Evolutionary conservation across 2,888 invertebrate species (phyloP).

Genomic region (Blera fallax): DNA sequence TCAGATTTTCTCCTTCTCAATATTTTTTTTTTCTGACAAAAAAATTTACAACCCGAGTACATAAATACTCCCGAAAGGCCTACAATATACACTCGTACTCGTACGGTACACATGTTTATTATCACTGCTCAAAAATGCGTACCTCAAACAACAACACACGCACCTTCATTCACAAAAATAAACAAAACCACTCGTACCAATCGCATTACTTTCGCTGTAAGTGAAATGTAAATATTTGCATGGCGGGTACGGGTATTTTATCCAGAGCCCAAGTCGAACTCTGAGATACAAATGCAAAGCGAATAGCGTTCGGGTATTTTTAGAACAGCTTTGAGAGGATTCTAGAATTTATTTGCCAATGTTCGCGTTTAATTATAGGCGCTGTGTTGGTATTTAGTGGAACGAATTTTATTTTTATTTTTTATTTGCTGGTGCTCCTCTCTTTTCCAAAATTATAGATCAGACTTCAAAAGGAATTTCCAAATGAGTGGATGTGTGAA

Average conservation of each 20-base stretch:
- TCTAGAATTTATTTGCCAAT: slow-evolving; percentile 62
- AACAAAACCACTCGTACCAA: slow-evolving; percentile 47
- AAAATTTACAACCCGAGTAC: slow-evolving; percentile 3
- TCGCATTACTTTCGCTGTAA: slow-evolving; percentile 63
- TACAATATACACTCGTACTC: slow-evolving; percentile 9
- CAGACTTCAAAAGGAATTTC: slow-evolving; percentile 61
- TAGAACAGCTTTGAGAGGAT: slow-evolving; percentile 42
- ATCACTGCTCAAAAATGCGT: slow-evolving; percentile 21
- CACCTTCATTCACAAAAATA: slow-evolving; percentile 52
- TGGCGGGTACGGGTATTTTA: slow-evolving; percentile 61
- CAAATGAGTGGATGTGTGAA: slow-evolving; percentile 29
- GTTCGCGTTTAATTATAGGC: slow-evolving; percentile 64
- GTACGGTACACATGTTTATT: slow-evolving; percentile 42
- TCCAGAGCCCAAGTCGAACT: slow-evolving; percentile 54
- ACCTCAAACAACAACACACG: slow-evolving; percentile 41
- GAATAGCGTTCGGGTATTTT: slow-evolving; percentile 25
- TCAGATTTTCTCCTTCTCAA: neutral
- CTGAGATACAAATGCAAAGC: neutral
- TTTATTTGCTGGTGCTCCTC: neutral
- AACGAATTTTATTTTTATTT: slow-evolving; percentile 25
- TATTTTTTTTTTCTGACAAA: neutral
- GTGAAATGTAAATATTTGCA: slow-evolving; percentile 72
- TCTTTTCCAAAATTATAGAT: slow-evolving; percentile 41
- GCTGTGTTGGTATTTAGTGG: slow-evolving; percentile 46
- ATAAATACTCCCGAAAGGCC: neutral